phyloP scores from a whole-genome alignment of 2,113 vertebrate genomes.

The Atlantisia rogersi region DNA sequence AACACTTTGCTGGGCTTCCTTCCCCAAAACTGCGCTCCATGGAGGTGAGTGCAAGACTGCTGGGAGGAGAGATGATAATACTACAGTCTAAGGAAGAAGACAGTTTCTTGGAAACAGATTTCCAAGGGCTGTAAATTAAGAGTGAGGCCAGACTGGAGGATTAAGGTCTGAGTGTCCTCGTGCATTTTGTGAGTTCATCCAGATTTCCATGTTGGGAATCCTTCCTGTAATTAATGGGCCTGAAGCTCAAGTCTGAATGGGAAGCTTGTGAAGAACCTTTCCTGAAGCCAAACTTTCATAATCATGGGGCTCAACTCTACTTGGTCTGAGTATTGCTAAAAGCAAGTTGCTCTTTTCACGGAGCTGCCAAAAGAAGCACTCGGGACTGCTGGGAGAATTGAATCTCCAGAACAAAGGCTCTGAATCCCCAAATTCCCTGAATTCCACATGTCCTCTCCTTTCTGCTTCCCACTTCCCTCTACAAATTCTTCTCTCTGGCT shows the following conservation, averaged over 20 bases:
- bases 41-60: not conserved
- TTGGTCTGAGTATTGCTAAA: not conserved
- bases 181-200: not conserved
- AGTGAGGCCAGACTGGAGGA: conserved; percentile 4
- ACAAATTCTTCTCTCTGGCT: not conserved
- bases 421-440: not conserved
- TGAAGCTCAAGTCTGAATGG: conserved; percentile 9
- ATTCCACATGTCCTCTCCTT: not conserved
- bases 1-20: not conserved
- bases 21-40: rapidly evolving
- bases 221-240: conserved; percentile 14
- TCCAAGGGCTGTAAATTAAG: conserved; percentile 1
- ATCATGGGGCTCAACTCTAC: not conserved
- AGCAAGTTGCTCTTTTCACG: not conserved
- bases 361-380: not conserved
- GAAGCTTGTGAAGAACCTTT: not conserved
- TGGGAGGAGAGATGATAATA: not conserved
- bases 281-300: not conserved
- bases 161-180: not conserved
- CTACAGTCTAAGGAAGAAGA: not conserved
- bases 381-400: not conserved
- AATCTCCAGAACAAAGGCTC: conserved; percentile 5
- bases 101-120: conserved; percentile 17
- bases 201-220: not conserved
- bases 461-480: not conserved